These are phyloP conservation scores for Pristionchus japonicus DNA, from an alignment of 2,888 invertebrate species.

Conservation along the genomic window DNA sequence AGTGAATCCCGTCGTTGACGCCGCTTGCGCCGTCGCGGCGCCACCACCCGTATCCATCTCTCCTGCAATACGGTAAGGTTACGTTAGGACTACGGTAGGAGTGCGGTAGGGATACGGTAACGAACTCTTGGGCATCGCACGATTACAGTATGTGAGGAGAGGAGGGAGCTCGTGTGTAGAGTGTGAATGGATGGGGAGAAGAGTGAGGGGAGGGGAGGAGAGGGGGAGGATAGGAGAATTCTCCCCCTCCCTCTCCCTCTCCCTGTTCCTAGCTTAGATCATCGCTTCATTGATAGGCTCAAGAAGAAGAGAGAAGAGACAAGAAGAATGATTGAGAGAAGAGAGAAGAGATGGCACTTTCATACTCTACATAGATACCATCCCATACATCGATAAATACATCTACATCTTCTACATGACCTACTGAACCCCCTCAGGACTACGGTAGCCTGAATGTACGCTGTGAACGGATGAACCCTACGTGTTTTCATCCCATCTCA, in stretches of 20 bases:
- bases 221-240: not conserved
- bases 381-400: not conserved
- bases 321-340: slow-evolving; percentile 28
- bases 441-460: not conserved
- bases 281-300: slow-evolving; percentile 43
- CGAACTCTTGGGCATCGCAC: not conserved
- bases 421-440: not conserved
- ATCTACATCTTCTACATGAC: too few species aligned
- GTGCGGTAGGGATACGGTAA: not conserved
- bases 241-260: not conserved
- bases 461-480: not conserved
- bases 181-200: slow-evolving; percentile 14
- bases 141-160: not conserved
- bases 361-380: not conserved
- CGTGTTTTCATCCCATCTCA: not conserved
- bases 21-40: not conserved
- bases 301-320: slow-evolving; percentile 1
- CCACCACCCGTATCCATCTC: slow-evolving; percentile 33
- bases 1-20: not conserved
- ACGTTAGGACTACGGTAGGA: not conserved
- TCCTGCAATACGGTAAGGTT: too few species aligned
- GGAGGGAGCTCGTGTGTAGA: not conserved
- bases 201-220: not conserved
- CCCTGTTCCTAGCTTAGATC: slow-evolving; percentile 36
- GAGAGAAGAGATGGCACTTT: slow-evolving; percentile 32